Base-by-base conservation (phyloP, 1,140 invertebrate genomes). In the Stegodyphus mimosarum region DNA sequence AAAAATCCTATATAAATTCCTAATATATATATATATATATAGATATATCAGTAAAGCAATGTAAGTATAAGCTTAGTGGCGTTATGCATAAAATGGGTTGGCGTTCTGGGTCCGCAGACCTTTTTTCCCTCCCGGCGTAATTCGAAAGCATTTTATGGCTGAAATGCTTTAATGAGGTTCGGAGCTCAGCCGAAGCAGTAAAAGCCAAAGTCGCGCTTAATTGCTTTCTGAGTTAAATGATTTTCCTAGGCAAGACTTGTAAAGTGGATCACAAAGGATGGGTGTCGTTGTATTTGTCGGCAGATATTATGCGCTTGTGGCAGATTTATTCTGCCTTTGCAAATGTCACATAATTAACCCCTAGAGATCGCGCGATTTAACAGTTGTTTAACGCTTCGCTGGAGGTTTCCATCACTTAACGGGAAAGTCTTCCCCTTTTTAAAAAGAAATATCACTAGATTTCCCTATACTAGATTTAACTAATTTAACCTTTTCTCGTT, bases 191-290 rank as follows among this genome's bases (percentile, higher is more conserved):
- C 18, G n/a, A 74, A 33, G 33, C 33, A 33, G 33, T 33, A 33
- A 33, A 33, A 33, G 33, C 72, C 18, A 15, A 55, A 13, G 18
- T 73, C 53, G 51, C 13, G 53, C 72, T 74, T 74, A 74, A 74
- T 74, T 74, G 72, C 72, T 60, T 74, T 74, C 72, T 55, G 6
- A 60, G 18, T 74, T 74, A 74, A 74, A 52, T 63, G 72, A 74
- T 74, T 74, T 74, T 74, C 52, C 15, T 55, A 7, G 72, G 15
- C 52, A 17, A 6, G 50, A 52, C 18, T 55, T 60, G 18, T 33
- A 33, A 33, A 33, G 33, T 33, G 33, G 33, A 33, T 33, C 53
- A 55, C 51, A 74, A 74, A 53, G 72, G 18, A 74, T 48, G 53
- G 72, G 51, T 53, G 33, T 33, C 18, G 33, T 33, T 49, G 50